Conservation (phyloP, 2,797 vertebrate genomes). For the Antennarius maculatus region DNA sequence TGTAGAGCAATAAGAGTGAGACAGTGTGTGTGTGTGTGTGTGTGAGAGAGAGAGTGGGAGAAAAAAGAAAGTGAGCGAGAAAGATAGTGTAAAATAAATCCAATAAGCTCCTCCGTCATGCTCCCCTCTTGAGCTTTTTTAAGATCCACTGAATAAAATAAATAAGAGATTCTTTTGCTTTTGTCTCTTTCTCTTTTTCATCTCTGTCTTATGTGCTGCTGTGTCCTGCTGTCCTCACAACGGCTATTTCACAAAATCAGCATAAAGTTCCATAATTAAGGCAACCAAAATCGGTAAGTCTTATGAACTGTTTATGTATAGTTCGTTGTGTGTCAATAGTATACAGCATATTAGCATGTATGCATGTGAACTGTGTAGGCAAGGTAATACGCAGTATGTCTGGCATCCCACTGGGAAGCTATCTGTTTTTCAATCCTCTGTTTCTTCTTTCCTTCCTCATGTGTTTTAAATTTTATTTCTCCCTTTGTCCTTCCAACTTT, state of each 20-base stretch:
- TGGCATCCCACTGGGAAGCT: slow-evolving; percentile 10
- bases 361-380: slow-evolving; percentile 16
- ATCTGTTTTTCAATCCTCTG: neutral
- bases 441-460: neutral
- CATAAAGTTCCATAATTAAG: neutral
- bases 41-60: slow-evolving; percentile 17
- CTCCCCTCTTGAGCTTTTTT: slow-evolving; percentile 68
- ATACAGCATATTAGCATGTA: slow-evolving; percentile 1
- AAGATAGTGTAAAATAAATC: slow-evolving; percentile 72
- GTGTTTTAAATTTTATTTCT: neutral
- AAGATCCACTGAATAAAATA: slow-evolving; percentile 74
- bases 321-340: slow-evolving; percentile 21
- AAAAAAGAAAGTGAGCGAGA: slow-evolving; percentile 28
- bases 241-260: neutral
- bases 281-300: neutral
- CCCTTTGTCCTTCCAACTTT: neutral
- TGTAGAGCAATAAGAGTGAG: slow-evolving; percentile 34
- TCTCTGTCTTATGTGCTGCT: slow-evolving; percentile 50
- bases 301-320: neutral
- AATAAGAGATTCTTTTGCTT: slow-evolving; percentile 68
- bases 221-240: neutral
- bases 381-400: neutral
- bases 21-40: too few species aligned
- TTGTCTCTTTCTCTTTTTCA: slow-evolving; percentile 54
- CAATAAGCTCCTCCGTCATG: slow-evolving; percentile 78